phyloP scores from a whole-genome alignment of 2,113 vertebrate species.

The Mormyrus iriodes region DNA sequence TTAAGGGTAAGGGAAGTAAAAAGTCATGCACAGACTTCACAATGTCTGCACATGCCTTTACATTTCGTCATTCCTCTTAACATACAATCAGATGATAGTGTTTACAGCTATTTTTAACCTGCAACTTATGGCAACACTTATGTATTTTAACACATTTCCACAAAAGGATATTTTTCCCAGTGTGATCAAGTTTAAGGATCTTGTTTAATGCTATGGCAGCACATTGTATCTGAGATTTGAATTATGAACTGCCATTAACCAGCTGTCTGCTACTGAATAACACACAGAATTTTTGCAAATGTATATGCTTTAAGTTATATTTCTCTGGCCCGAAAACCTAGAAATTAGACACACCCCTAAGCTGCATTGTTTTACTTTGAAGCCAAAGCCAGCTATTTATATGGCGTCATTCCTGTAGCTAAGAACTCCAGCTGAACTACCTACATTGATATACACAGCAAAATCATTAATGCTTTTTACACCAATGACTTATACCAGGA shows the following conservation, averaged over 20 bases:
- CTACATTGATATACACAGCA: neutral
- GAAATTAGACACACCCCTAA: conserved; percentile 5
- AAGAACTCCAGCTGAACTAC: neutral
- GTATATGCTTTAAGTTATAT: neutral
- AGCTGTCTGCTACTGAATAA: neutral
- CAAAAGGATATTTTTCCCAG: neutral
- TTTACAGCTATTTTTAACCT: neutral
- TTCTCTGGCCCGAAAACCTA: neutral
- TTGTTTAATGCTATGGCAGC: neutral
- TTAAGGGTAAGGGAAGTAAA: neutral
- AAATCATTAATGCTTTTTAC: neutral
- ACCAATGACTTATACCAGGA: neutral
- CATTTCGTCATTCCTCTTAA: neutral
- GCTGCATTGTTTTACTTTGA: too few species aligned
- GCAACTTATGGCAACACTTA: neutral
- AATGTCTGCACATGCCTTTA: neutral
- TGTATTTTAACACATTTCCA: neutral
- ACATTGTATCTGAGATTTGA: neutral
- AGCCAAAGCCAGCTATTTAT: conserved; percentile 20
- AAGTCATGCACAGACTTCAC: neutral
- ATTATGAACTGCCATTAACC: neutral
- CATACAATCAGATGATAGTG: neutral
- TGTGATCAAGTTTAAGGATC: neutral
- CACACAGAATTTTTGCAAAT: neutral
- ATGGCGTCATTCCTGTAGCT: neutral